phyloP scores from a whole-genome alignment of 2,113 vertebrate genomes.

The Orthonyx spaldingii region DNA sequence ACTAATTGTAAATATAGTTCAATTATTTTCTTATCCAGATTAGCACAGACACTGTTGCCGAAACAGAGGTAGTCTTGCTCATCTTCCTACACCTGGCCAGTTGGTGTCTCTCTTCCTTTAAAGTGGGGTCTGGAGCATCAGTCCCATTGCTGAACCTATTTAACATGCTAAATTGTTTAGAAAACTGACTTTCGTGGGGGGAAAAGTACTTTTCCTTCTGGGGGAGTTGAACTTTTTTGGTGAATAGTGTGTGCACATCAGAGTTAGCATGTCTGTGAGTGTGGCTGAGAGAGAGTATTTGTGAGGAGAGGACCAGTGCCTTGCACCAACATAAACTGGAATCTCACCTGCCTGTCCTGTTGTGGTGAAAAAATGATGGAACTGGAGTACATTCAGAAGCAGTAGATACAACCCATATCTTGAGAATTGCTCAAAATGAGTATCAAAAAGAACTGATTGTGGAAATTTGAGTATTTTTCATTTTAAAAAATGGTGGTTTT shows the following conservation, averaged over 20 bases:
- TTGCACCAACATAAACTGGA: background rate
- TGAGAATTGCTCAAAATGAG: background rate
- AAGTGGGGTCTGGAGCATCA: background rate
- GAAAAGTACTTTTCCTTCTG: background rate
- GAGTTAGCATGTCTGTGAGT: background rate
- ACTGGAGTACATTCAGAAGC: background rate
- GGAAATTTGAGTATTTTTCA: background rate
- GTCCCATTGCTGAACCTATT: background rate
- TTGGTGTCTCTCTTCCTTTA: background rate
- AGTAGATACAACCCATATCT: background rate
- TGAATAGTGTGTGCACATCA: background rate
- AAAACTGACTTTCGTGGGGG: background rate
- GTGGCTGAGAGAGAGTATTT: background rate
- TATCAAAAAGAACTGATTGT: background rate
- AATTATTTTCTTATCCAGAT: background rate
- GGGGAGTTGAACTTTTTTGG: background rate
- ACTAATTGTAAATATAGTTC: background rate
- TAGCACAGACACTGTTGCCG: background rate
- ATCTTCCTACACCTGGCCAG: background rate
- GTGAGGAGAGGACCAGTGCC: background rate
- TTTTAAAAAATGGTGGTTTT: accelerated
- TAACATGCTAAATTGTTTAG: background rate
- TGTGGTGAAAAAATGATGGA: background rate
- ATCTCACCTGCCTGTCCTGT: background rate
- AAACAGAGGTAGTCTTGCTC: background rate